phyloP scores from a whole-genome alignment of 2,113 vertebrate species.

The Serinus canaria region DNA sequence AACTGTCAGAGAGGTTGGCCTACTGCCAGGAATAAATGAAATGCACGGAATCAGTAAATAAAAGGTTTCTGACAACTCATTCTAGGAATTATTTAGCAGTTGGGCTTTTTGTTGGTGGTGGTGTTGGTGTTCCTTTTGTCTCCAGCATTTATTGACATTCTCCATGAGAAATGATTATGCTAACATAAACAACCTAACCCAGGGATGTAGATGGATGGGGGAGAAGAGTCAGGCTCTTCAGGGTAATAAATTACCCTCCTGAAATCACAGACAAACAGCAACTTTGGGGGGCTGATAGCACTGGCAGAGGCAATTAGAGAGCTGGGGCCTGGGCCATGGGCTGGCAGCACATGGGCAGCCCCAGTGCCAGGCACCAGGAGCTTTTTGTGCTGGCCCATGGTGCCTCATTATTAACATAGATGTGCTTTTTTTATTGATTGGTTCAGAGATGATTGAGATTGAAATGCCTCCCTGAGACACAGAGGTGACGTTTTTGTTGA shows the following conservation, averaged over 20 bases:
- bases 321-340: background rate
- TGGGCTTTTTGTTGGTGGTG: slow-evolving; percentile 51
- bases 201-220: slow-evolving; percentile 21
- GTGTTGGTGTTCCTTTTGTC: slow-evolving; percentile 63
- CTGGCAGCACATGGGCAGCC: background rate
- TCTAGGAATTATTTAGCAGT: slow-evolving; percentile 88
- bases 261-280: background rate
- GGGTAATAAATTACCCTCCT: slow-evolving; percentile 42
- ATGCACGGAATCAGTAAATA: slow-evolving; percentile 87
- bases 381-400: background rate
- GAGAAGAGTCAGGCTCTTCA: slow-evolving; percentile 14
- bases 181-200: slow-evolving; percentile 57
- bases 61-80: slow-evolving; percentile 87
- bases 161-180: slow-evolving; percentile 68
- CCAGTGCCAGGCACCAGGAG: background rate
- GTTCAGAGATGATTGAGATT: slow-evolving; percentile 13
- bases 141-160: slow-evolving; percentile 69
- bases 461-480: background rate
- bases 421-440: background rate
- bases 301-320: background rate
- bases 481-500: background rate
- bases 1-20: slow-evolving; percentile 84
- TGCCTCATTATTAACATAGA: background rate
- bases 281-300: background rate
- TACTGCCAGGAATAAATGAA: slow-evolving; percentile 84